Base-by-base conservation (phyloP, 2,797 vertebrate species). In the Sebastiscus tertius region DNA sequence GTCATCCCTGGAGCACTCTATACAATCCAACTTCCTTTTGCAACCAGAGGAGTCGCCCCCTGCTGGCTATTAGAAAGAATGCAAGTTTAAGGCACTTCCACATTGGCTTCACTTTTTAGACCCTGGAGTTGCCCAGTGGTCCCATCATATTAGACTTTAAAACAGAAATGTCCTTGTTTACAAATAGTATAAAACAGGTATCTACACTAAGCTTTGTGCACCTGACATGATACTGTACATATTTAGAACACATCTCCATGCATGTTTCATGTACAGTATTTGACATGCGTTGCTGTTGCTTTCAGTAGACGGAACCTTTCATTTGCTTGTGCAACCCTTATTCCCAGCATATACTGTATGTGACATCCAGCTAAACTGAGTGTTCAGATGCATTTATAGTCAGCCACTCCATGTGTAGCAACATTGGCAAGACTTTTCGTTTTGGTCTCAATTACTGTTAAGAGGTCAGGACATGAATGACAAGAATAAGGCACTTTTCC, bases 391-490 rank as follows among this genome's bases (percentile, higher is more conserved):
- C 2, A 56, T 72, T 72, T 77, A 14, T 6, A 67, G 18, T 49
- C 16, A 46, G 9, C 16, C 10, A 56, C 67, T 82, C n/a, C 59
- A 33, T 18, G 4, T 85, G 56, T 54, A 46, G 61, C 61, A 71
- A 39, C 67, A 63, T 74, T 75, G 31, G 27, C 34, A 68, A 46
- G 2, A 78, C 24, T 24, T 84, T 71, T 69, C 1, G 0, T 62
- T 77, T 82, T 62, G 55, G 46, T 69, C 27, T 78, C 65, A 70
- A 10, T 63, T 63, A 77, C 59, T 72, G 27, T 77, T 64, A 58
- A 63, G 22, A 83, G 52, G 70, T 60, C 39, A 27, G 64, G 27
- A 66, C 34, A 73, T 69, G 26, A 82, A 62, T 81, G 66, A 63
- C 77, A 60, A 49, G 42, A 80, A 77, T 60, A 46, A 26, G 11